Evolutionary conservation across 2,888 invertebrate genomes (phyloP).

Genomic region (Tetrapedia diversipes): DNA sequence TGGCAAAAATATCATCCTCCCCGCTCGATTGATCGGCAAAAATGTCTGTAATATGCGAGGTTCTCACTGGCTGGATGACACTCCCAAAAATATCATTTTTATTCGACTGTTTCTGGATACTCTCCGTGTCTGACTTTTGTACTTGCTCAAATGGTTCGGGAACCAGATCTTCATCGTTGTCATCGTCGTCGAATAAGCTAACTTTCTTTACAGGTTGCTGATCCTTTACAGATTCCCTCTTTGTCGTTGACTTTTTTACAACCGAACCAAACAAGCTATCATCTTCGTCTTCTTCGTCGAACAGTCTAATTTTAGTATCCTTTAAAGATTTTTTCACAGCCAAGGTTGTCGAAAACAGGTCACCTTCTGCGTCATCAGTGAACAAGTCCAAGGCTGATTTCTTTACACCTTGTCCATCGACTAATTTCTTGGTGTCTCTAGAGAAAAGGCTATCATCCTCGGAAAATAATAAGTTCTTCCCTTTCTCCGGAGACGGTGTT

Average conservation of each 20-base stretch:
- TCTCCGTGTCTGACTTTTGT: slow-evolving; percentile 57
- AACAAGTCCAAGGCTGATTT: slow-evolving; percentile 73
- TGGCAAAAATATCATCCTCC: slow-evolving; percentile 77
- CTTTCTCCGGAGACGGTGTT: slow-evolving; percentile 80
- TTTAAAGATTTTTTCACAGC: slow-evolving; percentile 70
- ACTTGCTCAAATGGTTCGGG: slow-evolving; percentile 44
- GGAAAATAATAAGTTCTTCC: slow-evolving; percentile 71
- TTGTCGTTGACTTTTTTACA: slow-evolving; percentile 45
- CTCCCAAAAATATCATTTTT: slow-evolving; percentile 51
- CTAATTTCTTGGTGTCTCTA: slow-evolving; percentile 61
- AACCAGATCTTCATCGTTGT: slow-evolving; percentile 64
- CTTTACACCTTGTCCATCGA: slow-evolving; percentile 50
- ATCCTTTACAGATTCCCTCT: slow-evolving; percentile 49
- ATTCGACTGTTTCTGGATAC: slow-evolving; percentile 34
- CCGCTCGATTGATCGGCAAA: slow-evolving; percentile 77
- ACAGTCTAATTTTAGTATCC: slow-evolving; percentile 73
- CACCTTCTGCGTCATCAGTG: slow-evolving; percentile 75
- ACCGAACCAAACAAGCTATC: slow-evolving; percentile 72
- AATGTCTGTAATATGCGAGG: slow-evolving; percentile 73
- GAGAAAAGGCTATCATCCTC: slow-evolving; percentile 79
- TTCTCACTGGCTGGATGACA: slow-evolving; percentile 58
- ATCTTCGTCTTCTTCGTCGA: slow-evolving; percentile 76
- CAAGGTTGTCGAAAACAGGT: slow-evolving; percentile 75
- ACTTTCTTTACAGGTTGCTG: slow-evolving; percentile 53
- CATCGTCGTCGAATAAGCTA: slow-evolving; percentile 65